Evolutionary conservation across 2,888 invertebrate genomes (phyloP).

Genomic region (Pollenia amentaria): DNA sequence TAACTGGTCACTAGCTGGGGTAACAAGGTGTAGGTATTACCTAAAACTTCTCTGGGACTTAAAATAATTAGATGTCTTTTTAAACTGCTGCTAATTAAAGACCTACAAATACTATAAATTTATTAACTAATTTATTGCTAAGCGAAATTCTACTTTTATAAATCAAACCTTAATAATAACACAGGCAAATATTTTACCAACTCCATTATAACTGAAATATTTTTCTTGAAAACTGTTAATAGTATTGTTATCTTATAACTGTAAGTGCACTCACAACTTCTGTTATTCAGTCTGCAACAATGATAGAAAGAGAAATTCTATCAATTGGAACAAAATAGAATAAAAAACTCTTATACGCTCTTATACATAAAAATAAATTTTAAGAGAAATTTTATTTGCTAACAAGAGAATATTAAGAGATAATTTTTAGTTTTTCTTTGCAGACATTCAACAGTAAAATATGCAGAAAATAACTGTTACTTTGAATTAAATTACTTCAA

Average conservation of each 20-base stretch:
- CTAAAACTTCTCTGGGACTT: too few species aligned
- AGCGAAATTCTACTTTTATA: too few species aligned
- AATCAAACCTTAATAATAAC: too few species aligned
- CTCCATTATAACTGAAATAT: too few species aligned
- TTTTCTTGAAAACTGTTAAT: not conserved
- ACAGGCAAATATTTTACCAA: too few species aligned
- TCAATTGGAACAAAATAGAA: slow-evolving; percentile 62
- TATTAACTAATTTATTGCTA: too few species aligned
- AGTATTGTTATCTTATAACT: not conserved
- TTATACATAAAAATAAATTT: not conserved
- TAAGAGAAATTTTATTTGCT: not conserved
- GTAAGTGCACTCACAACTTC: not conserved
- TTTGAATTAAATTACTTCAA: slow-evolving; percentile 8
- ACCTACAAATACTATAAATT: too few species aligned
- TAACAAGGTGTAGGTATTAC: too few species aligned
- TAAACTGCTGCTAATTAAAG: too few species aligned
- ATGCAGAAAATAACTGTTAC: slow-evolving; percentile 19
- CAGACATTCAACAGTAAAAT: slow-evolving; percentile 39
- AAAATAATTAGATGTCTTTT: too few species aligned
- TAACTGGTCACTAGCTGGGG: too few species aligned
- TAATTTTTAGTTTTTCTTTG: not conserved
- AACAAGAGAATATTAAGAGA: not conserved
- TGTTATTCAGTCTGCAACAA: not conserved
- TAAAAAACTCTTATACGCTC: slow-evolving; percentile 78
- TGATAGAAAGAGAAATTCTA: not conserved